Evolutionary conservation across 2,888 invertebrate species (phyloP).

Genomic region (Trissolcus brochymenae): DNA sequence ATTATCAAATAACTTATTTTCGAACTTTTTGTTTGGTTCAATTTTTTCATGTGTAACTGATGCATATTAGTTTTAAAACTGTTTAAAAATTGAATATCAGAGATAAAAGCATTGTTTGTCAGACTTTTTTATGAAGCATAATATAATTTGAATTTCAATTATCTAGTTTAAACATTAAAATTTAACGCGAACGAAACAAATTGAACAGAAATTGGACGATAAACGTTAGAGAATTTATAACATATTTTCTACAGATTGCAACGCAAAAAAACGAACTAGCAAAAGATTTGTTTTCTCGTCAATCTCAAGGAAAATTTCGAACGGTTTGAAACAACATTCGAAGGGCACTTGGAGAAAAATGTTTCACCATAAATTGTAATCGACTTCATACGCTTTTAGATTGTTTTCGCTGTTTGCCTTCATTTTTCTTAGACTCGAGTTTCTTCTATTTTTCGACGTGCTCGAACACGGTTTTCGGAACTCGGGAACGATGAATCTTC

Average conservation of each 20-base stretch:
- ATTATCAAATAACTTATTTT: too few species aligned
- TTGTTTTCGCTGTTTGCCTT: slow-evolving; percentile 54
- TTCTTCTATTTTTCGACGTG: slow-evolving; percentile 49
- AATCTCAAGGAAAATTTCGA: slow-evolving; percentile 36
- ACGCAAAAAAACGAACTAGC: not conserved
- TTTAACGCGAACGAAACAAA: too few species aligned
- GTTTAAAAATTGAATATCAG: too few species aligned
- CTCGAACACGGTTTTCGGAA: slow-evolving; percentile 51
- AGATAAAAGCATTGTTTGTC: too few species aligned
- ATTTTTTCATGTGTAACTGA: too few species aligned
- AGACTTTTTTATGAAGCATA: too few species aligned
- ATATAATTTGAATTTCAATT: too few species aligned
- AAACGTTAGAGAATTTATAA: slow-evolving; percentile 7
- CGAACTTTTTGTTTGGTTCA: too few species aligned
- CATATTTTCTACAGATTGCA: not conserved
- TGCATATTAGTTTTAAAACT: too few species aligned
- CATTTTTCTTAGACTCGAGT: slow-evolving; percentile 53
- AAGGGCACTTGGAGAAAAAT: slow-evolving; percentile 53
- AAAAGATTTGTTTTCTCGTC: slow-evolving; percentile 25
- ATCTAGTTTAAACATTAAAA: not conserved
- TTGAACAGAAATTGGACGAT: not conserved
- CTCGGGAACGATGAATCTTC: slow-evolving; percentile 62
- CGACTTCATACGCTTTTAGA: slow-evolving; percentile 46
- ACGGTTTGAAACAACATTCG: slow-evolving; percentile 24
- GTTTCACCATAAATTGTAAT: slow-evolving; percentile 43